A percentile compares a stretch with the other conserved stretches of the same genome.
These are phyloP conservation scores for Procavia capensis DNA, from an alignment of 2,113 vertebrate species.

Conservation along the genomic window DNA sequence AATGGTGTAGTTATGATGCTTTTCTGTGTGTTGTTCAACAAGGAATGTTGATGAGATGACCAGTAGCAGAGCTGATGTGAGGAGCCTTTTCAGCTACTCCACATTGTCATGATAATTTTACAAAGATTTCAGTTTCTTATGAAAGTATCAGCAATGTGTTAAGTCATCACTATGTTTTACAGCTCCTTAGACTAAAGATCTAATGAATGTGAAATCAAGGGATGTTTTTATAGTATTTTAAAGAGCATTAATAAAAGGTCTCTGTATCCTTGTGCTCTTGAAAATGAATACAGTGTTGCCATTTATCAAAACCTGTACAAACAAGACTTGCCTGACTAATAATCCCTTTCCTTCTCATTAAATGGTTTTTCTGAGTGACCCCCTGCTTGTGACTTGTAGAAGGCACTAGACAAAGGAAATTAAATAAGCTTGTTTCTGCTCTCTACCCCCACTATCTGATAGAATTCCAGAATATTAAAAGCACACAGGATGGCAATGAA, in stretches of 20 bases:
- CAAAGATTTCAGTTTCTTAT: conserved; percentile 14
- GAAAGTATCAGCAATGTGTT: conserved; percentile 40
- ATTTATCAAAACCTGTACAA: conserved; percentile 29
- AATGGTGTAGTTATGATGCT: neutral
- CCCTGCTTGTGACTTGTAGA: conserved; percentile 20
- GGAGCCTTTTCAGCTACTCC: neutral
- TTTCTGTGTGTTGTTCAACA: conserved; percentile 20
- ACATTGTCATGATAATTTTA: neutral
- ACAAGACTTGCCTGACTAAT: neutral
- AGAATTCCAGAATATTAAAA: neutral
- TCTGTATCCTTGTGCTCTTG: neutral
- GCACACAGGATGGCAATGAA: neutral
- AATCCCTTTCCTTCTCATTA: conserved; percentile 7
- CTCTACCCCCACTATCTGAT: neutral
- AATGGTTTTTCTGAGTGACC: neutral
- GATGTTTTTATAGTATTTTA: neutral
- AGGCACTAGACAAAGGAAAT: neutral
- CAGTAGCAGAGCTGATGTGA: neutral
- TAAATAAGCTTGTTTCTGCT: neutral
- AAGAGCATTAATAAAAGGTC: conserved; percentile 35
- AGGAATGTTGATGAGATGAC: neutral
- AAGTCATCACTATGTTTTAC: conserved; percentile 32
- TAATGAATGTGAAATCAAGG: neutral
- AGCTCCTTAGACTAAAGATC: conserved; percentile 18
- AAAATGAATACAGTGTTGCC: neutral